Evolutionary conservation across 53 echinoderm and acorn worm species (phyloP), one percentile per base, ranked within the genome.

Genomic region (Holothuria scabra): DNA sequence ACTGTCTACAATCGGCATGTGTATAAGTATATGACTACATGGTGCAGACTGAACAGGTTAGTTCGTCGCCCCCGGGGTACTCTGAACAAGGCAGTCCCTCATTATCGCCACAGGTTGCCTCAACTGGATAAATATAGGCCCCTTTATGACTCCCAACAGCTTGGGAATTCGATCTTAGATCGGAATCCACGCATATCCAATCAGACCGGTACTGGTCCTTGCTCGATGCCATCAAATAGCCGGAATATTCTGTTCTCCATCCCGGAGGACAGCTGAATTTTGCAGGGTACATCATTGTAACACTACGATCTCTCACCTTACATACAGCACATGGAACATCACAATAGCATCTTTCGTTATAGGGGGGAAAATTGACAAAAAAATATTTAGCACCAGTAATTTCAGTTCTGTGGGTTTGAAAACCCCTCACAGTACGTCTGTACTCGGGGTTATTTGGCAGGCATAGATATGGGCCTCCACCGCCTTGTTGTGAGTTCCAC

Each of bases 21-120:
- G 35, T 6, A 35, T 35, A 6, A 35, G 3, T 6, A 6, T 35
- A 6, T 4, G 35, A 4, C 60, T 31, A 81, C 59, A 60, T 29
- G 20, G 83, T 82, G 21, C 83, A 82, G 13, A 82, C 83, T 34
- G 83, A 38, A 82, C 83, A 82, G 18, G 83, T 82, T n/a, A 82
- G 41, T 35, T 82, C 83, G 14, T 82, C 24, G 28, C 83, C 83
- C 22, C 44, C 61, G 10, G 65, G 44, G 65, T 82, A 62, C 29
- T 21, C n/a, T 11, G 65, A 63, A 82, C 83, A 82, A 11, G 83
- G 65, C 24, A 82, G 25, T 14, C 83, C 83, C 5, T 37, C 62
- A 65, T 16, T 23, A 46, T 63, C 21, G 10, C 38, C 41, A 37
- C 83, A 82, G 25, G 19, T 46, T 16, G 9, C 65, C 9, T 82